Base-by-base conservation (phyloP, 2,113 vertebrate genomes). In the Poicephalus meyeri region DNA sequence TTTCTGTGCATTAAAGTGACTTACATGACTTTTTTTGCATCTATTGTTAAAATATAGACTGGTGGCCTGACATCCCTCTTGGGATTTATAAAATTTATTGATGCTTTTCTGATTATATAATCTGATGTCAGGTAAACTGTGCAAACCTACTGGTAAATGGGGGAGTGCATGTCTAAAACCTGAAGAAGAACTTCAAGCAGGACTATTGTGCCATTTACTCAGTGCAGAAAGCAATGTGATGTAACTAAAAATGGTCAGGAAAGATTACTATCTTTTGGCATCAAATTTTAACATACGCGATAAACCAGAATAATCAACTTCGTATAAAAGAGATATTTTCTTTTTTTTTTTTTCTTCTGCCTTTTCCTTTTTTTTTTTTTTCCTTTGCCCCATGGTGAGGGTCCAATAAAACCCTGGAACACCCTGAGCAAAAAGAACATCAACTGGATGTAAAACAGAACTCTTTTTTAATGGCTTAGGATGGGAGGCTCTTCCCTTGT, bases 261-360 rank as follows among this genome's bases (percentile, higher is more conserved):
- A 89, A 95, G 97, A 98, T 97, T 88, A 81, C 58, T 86, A 97
- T 98, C 97, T 97, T 92, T 96, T 97, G 98, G 97, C 97, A 88
- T 86, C 47, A 53, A 91, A 93, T 90, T 87, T 95, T 90, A 97
- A 97, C 78, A 92, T 74, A 90, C 6, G 56, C 63, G 82, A 84
- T 97, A 97, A 97, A 98, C 94, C 11, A 96, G 63, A 95, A 94
- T 94, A 64, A 96, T 74, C 86, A 91, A 52, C 53, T 37, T 91
- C 50, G 63, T 26, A 77, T 69, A 94, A 95, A 93, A 25, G 24
- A 95, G 52, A 87, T 46, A 10, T 44, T 63, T 44, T 33, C 6
- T 24, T 50, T n/a, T n/a, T 42, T 42, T 44, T 37, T 41, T 29
- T 21, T 37, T 6, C 21, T 23, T 53, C n/a, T 29, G 37, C 66